These are phyloP conservation scores for Molossus molossus DNA, from an alignment of 2,797 vertebrate species.

Conservation along the genomic window DNA sequence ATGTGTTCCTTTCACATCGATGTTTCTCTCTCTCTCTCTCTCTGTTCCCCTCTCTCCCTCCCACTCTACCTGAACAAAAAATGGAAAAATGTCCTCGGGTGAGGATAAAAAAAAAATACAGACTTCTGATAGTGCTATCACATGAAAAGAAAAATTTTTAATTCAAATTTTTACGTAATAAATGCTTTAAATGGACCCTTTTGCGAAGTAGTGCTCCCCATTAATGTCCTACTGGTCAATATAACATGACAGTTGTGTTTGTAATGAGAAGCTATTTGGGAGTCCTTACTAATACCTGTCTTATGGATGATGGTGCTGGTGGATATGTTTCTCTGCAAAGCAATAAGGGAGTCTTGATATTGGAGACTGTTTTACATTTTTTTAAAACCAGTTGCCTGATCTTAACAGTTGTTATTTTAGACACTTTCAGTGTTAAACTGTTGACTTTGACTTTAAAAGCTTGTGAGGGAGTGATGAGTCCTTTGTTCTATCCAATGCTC, in stretches of 20 bases:
- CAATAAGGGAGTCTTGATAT: background rate
- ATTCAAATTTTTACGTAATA: slow-evolving; percentile 44
- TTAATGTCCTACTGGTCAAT: slow-evolving; percentile 18
- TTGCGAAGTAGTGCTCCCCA: background rate
- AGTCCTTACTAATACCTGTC: background rate
- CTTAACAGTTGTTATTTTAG: slow-evolving; percentile 11
- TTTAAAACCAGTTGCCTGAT: background rate
- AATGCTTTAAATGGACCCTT: slow-evolving; percentile 36
- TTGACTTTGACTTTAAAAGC: slow-evolving; percentile 7
- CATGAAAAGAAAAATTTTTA: slow-evolving; percentile 27
- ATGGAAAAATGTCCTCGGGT: too few relatives aligned
- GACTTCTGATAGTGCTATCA: background rate
- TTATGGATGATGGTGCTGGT: background rate
- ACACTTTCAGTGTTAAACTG: slow-evolving; percentile 13
- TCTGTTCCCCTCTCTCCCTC: too few relatives aligned
- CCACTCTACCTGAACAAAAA: too few relatives aligned
- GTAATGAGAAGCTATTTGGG: background rate
- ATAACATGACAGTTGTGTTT: slow-evolving; percentile 3
- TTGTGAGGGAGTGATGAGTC: slow-evolving; percentile 4
- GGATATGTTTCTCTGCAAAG: background rate
- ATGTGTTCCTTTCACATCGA: too few relatives aligned
- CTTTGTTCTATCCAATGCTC: slow-evolving; percentile 13
- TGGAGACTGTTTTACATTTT: background rate
- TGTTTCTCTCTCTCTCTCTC: too few relatives aligned
- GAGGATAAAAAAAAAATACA: too few relatives aligned